Conservation (phyloP, 2,888 invertebrate genomes). For the Mamestra brassicae region DNA sequence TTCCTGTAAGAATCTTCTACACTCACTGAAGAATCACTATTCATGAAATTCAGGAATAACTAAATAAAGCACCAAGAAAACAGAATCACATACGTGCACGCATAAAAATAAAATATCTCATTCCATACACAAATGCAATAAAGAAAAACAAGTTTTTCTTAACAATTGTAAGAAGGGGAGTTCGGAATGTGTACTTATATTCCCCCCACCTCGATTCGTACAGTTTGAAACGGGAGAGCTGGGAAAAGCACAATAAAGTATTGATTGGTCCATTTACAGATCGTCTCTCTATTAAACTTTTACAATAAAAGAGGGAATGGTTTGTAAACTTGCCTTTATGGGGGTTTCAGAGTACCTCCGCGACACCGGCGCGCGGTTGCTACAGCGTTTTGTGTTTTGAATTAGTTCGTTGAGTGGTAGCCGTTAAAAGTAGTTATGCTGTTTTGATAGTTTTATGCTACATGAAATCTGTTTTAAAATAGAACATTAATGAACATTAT, state of each 20-base stretch:
- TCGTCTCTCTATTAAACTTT: slow-evolving; percentile 84
- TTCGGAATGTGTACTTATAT: slow-evolving; percentile 66
- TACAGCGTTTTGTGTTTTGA: slow-evolving; percentile 45
- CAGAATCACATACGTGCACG: slow-evolving; percentile 48
- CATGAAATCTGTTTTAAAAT: no score
- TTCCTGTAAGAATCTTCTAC: background rate
- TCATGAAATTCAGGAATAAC: slow-evolving; percentile 17
- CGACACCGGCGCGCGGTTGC: slow-evolving; percentile 41
- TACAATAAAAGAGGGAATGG: slow-evolving; percentile 79
- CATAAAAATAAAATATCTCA: slow-evolving; percentile 62
- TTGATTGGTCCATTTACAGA: slow-evolving; percentile 82
- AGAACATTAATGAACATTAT: no score
- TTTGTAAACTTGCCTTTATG: slow-evolving; percentile 73
- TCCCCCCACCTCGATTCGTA: slow-evolving; percentile 61
- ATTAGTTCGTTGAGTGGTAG: slow-evolving; percentile 48
- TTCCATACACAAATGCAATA: slow-evolving; percentile 62
- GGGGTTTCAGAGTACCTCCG: slow-evolving; percentile 59
- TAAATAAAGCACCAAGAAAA: slow-evolving; percentile 30
- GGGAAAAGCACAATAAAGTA: slow-evolving; percentile 81
- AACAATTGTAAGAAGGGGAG: slow-evolving; percentile 63
- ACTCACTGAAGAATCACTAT: background rate
- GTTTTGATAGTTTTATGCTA: slow-evolving; percentile 34
- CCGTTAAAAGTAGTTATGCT: background rate
- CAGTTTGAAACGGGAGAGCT: slow-evolving; percentile 68
- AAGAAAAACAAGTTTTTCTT: slow-evolving; percentile 66